Evolutionary conservation across 1,140 invertebrate genomes (phyloP).

Genomic region (Drosophila pandora): DNA sequence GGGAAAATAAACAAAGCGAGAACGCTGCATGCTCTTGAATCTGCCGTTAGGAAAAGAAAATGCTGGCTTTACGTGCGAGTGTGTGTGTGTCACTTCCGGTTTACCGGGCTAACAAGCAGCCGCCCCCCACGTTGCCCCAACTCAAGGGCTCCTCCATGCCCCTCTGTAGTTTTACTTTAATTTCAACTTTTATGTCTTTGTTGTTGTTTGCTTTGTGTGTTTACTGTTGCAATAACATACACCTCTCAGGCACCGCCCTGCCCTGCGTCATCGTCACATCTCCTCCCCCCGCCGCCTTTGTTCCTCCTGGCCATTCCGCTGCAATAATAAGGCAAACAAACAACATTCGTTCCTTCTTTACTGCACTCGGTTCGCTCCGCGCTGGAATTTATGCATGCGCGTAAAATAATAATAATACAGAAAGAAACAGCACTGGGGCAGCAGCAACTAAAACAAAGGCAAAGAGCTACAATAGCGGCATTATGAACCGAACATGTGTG

Average conservation of each 20-base stretch:
- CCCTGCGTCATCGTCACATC: too few relatives aligned
- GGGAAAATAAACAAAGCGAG: slow-evolving; percentile 33
- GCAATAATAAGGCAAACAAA: slow-evolving; percentile 53
- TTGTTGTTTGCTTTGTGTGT: slow-evolving; percentile 53
- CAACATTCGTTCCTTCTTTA: slow-evolving; percentile 38
- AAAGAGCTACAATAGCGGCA: slow-evolving; percentile 18
- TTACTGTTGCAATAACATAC: slow-evolving; percentile 69
- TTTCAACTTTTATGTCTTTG: slow-evolving; percentile 64
- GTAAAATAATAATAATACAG: slow-evolving; percentile 70
- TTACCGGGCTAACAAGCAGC: slow-evolving; percentile 60
- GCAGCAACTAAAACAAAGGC: slow-evolving; percentile 15
- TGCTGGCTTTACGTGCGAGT: slow-evolving; percentile 9
- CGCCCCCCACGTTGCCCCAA: background rate
- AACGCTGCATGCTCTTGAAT: slow-evolving; percentile 47
- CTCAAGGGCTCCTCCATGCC: background rate
- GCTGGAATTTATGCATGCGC: slow-evolving; percentile 65
- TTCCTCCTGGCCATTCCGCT: slow-evolving; percentile 14
- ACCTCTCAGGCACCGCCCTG: slow-evolving; percentile 2
- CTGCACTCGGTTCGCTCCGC: slow-evolving; percentile 22
- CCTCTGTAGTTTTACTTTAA: slow-evolving; percentile 52
- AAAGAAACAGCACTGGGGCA: slow-evolving; percentile 17
- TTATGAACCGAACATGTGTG: slow-evolving; percentile 20
- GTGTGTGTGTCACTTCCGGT: slow-evolving; percentile 54
- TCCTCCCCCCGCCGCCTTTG: background rate
- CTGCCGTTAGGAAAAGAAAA: slow-evolving; percentile 11